These are phyloP conservation scores for Triplophysa bombifrons DNA, from an alignment of 2,797 vertebrate species.

Conservation along the genomic window DNA sequence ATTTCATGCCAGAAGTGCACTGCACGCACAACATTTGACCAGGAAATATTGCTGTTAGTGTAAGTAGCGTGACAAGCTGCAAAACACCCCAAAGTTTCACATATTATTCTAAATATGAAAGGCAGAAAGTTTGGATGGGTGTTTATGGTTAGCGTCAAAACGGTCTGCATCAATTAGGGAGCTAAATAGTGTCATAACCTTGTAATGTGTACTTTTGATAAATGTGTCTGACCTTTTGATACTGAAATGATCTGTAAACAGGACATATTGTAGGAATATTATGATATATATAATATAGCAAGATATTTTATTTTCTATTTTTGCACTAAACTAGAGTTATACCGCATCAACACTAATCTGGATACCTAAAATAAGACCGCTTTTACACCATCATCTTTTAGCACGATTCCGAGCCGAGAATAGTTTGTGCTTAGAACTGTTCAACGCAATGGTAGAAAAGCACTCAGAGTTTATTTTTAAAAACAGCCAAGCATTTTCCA, in stretches of 20 bases:
- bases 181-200: neutral
- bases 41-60: constrained; percentile 12
- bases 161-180: constrained; percentile 48
- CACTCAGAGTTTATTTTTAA: no score
- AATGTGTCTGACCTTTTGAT: neutral
- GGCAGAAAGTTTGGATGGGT: constrained; percentile 20
- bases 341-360: no score
- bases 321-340: neutral
- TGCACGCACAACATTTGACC: constrained; percentile 4
- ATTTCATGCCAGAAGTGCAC: constrained; percentile 44
- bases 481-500: no score
- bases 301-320: neutral
- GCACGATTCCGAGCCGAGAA: no score
- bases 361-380: no score
- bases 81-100: constrained; percentile 16
- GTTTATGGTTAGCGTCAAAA: constrained; percentile 16
- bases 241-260: neutral
- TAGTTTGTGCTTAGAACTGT: no score
- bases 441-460: no score
- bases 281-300: neutral
- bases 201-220: neutral
- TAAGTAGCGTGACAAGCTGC: constrained; percentile 11
- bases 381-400: no score
- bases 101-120: neutral
- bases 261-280: no score